Base-by-base conservation (phyloP, 92 coral and sea anemone species). In the Heliopora coerulea region DNA sequence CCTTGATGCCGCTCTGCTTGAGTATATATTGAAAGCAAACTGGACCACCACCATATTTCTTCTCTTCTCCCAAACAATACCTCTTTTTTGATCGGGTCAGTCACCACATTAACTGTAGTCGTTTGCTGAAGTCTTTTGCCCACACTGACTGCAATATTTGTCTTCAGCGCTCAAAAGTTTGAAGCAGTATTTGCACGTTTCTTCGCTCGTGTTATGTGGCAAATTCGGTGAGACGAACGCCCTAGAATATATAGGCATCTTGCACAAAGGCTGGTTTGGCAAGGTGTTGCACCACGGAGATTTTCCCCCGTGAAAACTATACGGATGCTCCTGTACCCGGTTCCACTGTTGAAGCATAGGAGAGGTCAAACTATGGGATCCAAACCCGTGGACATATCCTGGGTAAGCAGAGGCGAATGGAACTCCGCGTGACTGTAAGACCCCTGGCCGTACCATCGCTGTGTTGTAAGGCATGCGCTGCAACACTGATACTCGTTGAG, bases 131-230 rank as follows among this genome's bases (percentile, higher is more conserved):
- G 50, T 40, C 70, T 34, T 63, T 63, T 37, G 34, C 7, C 70
- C 70, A 63, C 70, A 63, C 15, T 63, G 48, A 41, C 49, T 63
- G 49, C 70, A 63, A 37, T 34, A 63, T 35, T 34, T 40, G 50
- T 63, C 70, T 0, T 29, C 70, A 3, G 14, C 50, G 28, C 23
- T 63, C 42, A 63, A 63, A 63, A 15, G 28, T 12, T 18, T 63
- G 3, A 3, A 29, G 26, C 70, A 63, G 11, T 20, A 24, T 27
- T 20, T 23, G 50, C 70, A 63, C 49, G 34, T 40, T 29, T 2
- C 49, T 15, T 33, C 70, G 14, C 29, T 25, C 14, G 67, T 28
- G 15, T 28, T 32, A 10, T 24, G 13, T 9, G 26, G 70, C 26
- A 19, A 15, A 0, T 30, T 20, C 3, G 65, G 65, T 28, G 65